phyloP scores from a whole-genome alignment of 2,797 vertebrate genomes.

The Microhierax caerulescens region DNA sequence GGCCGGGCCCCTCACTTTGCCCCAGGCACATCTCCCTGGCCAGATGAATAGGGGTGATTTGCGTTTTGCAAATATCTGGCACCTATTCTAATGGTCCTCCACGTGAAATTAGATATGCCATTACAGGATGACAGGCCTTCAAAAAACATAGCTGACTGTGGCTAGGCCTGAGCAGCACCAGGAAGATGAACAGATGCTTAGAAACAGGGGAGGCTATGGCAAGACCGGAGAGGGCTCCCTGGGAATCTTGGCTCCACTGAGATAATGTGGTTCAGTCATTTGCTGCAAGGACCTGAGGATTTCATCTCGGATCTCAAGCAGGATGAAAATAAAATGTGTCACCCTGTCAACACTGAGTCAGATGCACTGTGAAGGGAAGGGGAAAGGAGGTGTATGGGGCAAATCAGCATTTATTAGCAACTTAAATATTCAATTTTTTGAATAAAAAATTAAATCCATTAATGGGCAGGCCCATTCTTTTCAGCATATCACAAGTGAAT shows the following conservation, averaged over 20 bases:
- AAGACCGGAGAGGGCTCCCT: background rate
- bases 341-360: background rate
- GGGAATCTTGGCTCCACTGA: accelerated
- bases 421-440: background rate
- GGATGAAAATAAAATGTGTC: background rate
- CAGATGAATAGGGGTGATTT: accelerated
- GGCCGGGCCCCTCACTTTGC: background rate
- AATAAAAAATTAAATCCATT: background rate
- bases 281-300: background rate
- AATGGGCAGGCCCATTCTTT: background rate
- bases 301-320: background rate
- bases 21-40: accelerated
- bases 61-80: background rate
- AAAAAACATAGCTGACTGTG: background rate
- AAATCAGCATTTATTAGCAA: slow-evolving; percentile 11
- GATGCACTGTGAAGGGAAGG: background rate
- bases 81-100: background rate
- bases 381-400: background rate
- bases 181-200: background rate
- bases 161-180: background rate
- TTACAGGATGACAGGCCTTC: background rate
- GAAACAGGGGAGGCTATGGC: background rate
- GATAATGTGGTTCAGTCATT: accelerated
- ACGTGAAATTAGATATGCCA: background rate
- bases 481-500: background rate